Base-by-base conservation (phyloP, 2,113 vertebrate species). In the Opisthocomus hoazin region DNA sequence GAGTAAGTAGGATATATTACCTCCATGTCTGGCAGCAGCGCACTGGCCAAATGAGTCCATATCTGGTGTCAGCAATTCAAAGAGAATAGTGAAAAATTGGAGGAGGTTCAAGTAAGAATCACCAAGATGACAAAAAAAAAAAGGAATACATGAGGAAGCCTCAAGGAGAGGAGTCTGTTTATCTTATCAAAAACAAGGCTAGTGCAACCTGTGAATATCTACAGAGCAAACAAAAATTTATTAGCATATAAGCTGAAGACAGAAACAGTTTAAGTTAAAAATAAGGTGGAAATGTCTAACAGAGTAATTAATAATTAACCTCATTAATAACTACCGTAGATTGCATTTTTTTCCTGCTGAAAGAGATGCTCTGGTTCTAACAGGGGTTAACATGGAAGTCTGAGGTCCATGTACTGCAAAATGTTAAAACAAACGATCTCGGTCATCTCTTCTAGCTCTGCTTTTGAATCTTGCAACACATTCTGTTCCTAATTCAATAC, bases 1-100 rank as follows among this genome's bases (percentile, higher is more conserved):
- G 94, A 89, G 95, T 84, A 87, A 93, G 60, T 29, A 75, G 86
- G 60, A 92, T 91, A 39, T 78, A 87, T 75, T 68, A 82, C 89
- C 73, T 92, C 29, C 74, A 65, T 12, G 37, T 93, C 17, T 92
- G 87, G 84, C 84, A 70, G 69, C 29, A 66, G 56, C 41, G 45
- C 41, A 7, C 14, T 22, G 64, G 54, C 71, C 83, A 90, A 94
- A 90, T 46, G 50, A 69, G 39, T 68, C 69, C 6, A 3, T 46
- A 92, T 68, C 84, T 81, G 27, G 84, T 81, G 64, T 92, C 77
- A 92, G 89, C 80, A 78, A 45, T 79, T 91, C 56, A 56, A 84
- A 77, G 23, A 82, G 43, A 39, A 84, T 89, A 84, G 39, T 64
- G 84, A 82, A 92, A 84, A 87, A 87, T 12, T 81, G 87, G 56